Evolutionary conservation across 2,113 vertebrate genomes (phyloP).

Genomic region (Campylorhamphus procurvoides): DNA sequence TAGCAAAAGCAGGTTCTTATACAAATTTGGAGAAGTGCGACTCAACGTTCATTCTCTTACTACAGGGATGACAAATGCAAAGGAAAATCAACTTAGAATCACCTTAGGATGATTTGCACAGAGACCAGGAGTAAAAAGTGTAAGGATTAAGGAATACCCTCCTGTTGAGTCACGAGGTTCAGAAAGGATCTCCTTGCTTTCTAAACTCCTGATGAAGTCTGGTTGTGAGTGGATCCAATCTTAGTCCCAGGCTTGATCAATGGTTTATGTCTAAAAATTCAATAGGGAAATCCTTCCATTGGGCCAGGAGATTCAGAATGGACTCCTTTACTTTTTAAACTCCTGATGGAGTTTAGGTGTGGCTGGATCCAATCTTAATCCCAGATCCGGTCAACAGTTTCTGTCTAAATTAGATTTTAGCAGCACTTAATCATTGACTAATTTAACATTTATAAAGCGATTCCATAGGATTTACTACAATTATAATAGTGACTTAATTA

Average conservation of each 20-base stretch:
- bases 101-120: neutral
- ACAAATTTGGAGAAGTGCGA: fast-evolving
- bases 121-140: neutral
- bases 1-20: neutral
- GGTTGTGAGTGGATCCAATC: neutral
- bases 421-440: neutral
- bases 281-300: neutral
- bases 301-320: neutral
- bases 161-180: neutral
- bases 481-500: too few relatives aligned
- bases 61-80: neutral
- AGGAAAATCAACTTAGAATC: neutral
- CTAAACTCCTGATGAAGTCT: neutral
- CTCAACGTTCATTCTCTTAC: neutral
- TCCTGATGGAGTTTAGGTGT: neutral
- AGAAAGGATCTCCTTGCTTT: neutral
- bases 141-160: neutral
- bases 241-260: too few relatives aligned
- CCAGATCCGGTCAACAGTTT: neutral
- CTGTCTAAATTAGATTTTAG: neutral
- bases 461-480: too few relatives aligned
- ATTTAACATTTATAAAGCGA: too few relatives aligned
- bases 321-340: neutral
- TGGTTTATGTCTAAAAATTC: too few relatives aligned
- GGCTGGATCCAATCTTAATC: neutral